Evolutionary conservation across 2,113 vertebrate genomes (phyloP).

Genomic region (Chaenogobius annularis): DNA sequence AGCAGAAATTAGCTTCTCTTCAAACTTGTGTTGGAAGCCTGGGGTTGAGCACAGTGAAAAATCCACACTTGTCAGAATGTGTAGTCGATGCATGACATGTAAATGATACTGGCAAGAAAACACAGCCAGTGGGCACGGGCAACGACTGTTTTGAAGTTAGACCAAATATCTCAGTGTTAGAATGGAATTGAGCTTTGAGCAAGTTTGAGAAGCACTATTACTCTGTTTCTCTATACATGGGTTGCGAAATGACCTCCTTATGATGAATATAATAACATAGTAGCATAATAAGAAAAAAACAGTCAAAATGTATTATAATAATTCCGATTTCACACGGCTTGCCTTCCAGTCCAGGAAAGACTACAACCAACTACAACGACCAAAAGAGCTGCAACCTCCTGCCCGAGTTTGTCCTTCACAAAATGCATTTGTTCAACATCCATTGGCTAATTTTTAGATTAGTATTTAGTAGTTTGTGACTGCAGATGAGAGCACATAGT

Average conservation of each 20-base stretch:
- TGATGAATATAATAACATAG: too few relatives aligned
- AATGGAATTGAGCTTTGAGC: constrained; percentile 30
- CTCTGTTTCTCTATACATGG: constrained; percentile 3
- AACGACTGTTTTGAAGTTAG: constrained; percentile 48
- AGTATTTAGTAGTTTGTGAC: too few relatives aligned
- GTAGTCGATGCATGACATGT: constrained; percentile 64
- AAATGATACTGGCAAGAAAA: constrained; percentile 67
- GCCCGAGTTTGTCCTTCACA: too few relatives aligned
- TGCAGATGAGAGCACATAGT: too few relatives aligned
- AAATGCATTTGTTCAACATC: too few relatives aligned
- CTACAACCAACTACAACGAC: too few relatives aligned
- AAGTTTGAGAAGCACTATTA: constrained; percentile 42
- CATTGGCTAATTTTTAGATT: too few relatives aligned
- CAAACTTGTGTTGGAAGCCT: constrained; percentile 51
- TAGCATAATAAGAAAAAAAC: too few relatives aligned
- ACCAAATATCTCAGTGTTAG: constrained; percentile 47
- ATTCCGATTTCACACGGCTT: too few relatives aligned
- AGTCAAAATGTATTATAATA: too few relatives aligned
- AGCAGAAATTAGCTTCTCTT: constrained; percentile 44
- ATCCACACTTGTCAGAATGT: constrained; percentile 69
- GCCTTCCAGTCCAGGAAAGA: too few relatives aligned
- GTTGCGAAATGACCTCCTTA: not conserved
- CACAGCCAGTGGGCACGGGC: constrained; percentile 43
- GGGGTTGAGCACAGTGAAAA: constrained; percentile 58
- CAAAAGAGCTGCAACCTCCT: too few relatives aligned